Evolutionary conservation across 2,113 vertebrate species (phyloP).

Genomic region (Hippocampus barbouri): DNA sequence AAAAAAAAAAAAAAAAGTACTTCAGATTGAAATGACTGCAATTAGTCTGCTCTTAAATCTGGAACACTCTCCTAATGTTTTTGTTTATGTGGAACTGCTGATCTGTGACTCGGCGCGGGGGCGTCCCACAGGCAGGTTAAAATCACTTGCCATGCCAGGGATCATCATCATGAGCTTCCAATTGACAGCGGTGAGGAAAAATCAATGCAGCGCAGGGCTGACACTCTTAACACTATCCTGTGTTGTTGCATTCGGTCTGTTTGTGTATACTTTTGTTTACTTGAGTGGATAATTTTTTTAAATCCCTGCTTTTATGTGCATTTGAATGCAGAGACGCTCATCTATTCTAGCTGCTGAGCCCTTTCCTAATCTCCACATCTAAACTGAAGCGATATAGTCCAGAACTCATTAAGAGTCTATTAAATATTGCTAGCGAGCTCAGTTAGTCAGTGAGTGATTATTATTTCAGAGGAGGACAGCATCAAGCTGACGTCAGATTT

Average conservation of each 20-base stretch:
- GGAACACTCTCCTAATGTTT: constrained; percentile 73
- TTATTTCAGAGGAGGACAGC: constrained; percentile 66
- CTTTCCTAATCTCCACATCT: constrained; percentile 52
- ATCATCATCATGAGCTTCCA: constrained; percentile 78
- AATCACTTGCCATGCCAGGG: constrained; percentile 78
- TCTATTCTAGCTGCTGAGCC: constrained; percentile 6
- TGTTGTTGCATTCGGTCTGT: constrained; percentile 35
- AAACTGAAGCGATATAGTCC: constrained; percentile 47
- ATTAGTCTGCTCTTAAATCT: constrained; percentile 78
- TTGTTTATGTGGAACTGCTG: constrained; percentile 74
- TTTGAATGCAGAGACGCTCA: constrained; percentile 31
- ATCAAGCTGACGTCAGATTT: constrained; percentile 74
- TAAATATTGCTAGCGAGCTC: constrained; percentile 56
- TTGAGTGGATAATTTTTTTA: constrained; percentile 61
- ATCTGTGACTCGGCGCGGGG: constrained; percentile 71
- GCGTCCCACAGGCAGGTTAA: constrained; percentile 75
- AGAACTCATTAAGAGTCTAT: constrained; percentile 62
- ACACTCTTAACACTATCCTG: constrained; percentile 54
- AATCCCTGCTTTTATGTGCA: constrained; percentile 39
- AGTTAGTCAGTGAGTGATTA: constrained; percentile 65
- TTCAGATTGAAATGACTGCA: constrained; percentile 76
- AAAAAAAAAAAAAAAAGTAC: constrained; percentile 65
- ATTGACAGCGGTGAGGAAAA: constrained; percentile 74
- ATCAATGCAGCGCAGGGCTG: constrained; percentile 63
- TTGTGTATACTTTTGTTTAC: constrained; percentile 50